Evolutionary conservation across 2,797 vertebrate genomes (phyloP), one percentile per base, ranked within the genome.

Genomic region (Sebastes jordani): DNA sequence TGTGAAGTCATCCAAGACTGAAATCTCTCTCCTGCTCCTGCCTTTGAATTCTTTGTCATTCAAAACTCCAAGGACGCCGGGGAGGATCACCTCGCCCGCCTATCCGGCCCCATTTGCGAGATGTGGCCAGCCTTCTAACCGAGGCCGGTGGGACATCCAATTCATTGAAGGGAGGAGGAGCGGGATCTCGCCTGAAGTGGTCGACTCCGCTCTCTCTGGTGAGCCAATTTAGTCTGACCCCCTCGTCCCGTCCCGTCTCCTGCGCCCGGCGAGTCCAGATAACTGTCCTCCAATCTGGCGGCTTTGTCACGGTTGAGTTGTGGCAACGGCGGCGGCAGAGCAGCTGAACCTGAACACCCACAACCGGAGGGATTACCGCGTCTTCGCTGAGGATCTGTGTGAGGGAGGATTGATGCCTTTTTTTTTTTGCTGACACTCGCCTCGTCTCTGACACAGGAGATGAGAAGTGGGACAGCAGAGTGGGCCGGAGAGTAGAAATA

Each of bases 271-370:
- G 29, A 80, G 88, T 86, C 90, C 90, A 89, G 92, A 92, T 91
- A 92, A 90, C 85, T 79, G 91, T 92, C 90, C 89, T 87, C 87
- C 91, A 90, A 92, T 93, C 88, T 81, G 75, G 29, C 70, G 80
- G 91, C 90, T 95, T 95, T 93, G 93, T 95, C 89, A 94, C 86
- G 88, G 85, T 76, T 81, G 85, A 90, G 86, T 80, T 84, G 75
- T 54, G 76, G 73, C 66, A 71, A 13, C 36, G 34, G 34, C 11
- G 36, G 87, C 63, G 20, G 81, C 25, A 22, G 52, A 86, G 76
- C 81, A 76, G 82, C 71, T 89, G 87, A 92, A 92, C 88, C 93
- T 80, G 88, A 94, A 94, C 87, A 70, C 84, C 85, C 85, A 74
- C 71, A 73, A 84, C 87, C 83, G 14, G 59, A 25, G 88, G 88